Base-by-base conservation (phyloP, 2,888 invertebrate species). In the Candidula unifasciata region DNA sequence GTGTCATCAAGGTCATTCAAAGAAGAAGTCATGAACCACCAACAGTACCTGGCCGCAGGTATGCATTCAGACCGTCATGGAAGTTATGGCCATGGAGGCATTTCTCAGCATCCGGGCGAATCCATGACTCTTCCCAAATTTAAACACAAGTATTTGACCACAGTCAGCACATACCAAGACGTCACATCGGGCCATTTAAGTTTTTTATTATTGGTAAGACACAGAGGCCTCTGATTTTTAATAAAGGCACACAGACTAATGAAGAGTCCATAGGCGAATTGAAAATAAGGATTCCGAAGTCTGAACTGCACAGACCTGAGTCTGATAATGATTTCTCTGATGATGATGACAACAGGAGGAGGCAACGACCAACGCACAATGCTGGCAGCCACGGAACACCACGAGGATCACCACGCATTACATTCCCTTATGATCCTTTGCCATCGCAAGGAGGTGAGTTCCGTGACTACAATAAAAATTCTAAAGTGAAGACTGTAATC, bases 401-500 rank as follows among this genome's bases (percentile, higher is more conserved):
- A 27, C 30, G 76, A 44, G 84, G 64, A 27, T 80, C 84, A 33
- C 84, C 84, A 2, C 84, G 84, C 21, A 84, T 84, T 35, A 84
- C 84, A 84, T 84, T 84, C 68, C 84, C 84, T 66, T 84, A 84
- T 80, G 84, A 84, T n/a, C 84, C 84, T 52, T 24, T 74, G 52
- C 84, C 84, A 35, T 66, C 78, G 27, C 78, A 71, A 37, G 71
- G 73, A 71, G 74, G 60, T 37, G 80, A 84, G 6, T 84, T 64
- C 54, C 73, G 66, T 37, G 84, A 84, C 30, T 84, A 73, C 68
- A 80, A 84, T 33, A 84, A 84, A 69, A 80, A 80, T 35, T 74
- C 84, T 6, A 87, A 87, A 27, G 68, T 85, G 57, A 87, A 87
- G 52, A 87, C 87, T 16, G 82, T 91, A 35, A 90, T 90, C 76